phyloP scores from a whole-genome alignment of 2,113 vertebrate genomes.

The Hymenochirus boettgeri region DNA sequence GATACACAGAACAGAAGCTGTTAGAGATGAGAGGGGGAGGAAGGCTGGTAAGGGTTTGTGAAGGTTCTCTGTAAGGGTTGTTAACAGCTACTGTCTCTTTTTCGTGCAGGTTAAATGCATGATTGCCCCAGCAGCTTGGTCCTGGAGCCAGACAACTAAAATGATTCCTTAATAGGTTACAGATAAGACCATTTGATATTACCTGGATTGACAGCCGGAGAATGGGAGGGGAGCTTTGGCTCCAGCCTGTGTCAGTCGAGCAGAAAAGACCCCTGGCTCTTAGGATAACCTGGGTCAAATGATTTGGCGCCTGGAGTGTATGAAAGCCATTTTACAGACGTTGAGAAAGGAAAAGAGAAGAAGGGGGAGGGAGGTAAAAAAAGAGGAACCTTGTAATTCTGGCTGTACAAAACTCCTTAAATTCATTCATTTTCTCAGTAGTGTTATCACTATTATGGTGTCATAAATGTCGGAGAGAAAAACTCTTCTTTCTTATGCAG shows the following conservation, averaged over 20 bases:
- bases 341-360: slow-evolving; percentile 52
- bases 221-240: slow-evolving; percentile 65
- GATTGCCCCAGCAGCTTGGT: slow-evolving; percentile 50
- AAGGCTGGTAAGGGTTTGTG: slow-evolving; percentile 12
- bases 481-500: background rate
- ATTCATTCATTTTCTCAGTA: background rate
- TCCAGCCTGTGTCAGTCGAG: slow-evolving; percentile 64
- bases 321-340: slow-evolving; percentile 73
- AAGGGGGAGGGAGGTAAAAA: background rate
- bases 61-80: no score
- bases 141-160: slow-evolving; percentile 50
- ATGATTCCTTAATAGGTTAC: slow-evolving; percentile 51
- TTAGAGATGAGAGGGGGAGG: no score
- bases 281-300: slow-evolving; percentile 77
- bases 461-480: background rate
- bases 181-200: slow-evolving; percentile 70
- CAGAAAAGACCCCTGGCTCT: slow-evolving; percentile 64
- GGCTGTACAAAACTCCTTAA: background rate
- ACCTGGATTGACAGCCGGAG: slow-evolving; percentile 73
- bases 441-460: slow-evolving; percentile 18
- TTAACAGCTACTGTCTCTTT: slow-evolving; percentile 42
- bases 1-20: slow-evolving; percentile 7
- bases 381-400: slow-evolving; percentile 5
- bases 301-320: slow-evolving; percentile 78
- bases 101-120: slow-evolving; percentile 50